Evolutionary conservation across 1,140 invertebrate species (phyloP).

Genomic region (Sinonovacula constricta): DNA sequence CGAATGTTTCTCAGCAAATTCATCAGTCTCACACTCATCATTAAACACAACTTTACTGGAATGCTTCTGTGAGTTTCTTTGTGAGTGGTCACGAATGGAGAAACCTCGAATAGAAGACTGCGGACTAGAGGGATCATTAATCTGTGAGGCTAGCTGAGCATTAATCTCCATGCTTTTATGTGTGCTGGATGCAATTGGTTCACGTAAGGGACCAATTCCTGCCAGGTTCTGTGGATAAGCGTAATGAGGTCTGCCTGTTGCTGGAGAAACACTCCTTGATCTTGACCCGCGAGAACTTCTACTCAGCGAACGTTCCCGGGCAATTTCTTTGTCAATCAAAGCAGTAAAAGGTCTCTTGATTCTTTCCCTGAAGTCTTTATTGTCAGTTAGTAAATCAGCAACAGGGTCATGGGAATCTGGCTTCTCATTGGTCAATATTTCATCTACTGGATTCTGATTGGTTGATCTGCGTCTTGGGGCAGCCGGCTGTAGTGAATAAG

Average conservation of each 20-base stretch:
- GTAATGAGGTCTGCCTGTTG: constrained; percentile 44
- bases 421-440: constrained; percentile 25
- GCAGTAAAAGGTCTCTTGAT: constrained; percentile 45
- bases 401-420: constrained; percentile 27
- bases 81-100: neutral
- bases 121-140: constrained; percentile 7
- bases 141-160: constrained; percentile 15
- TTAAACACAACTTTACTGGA: constrained; percentile 47
- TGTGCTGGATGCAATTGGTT: constrained; percentile 45
- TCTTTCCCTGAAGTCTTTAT: constrained; percentile 13
- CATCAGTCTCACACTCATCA: constrained; percentile 27
- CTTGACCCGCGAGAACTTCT: constrained; percentile 22
- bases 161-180: constrained; percentile 46
- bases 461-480: neutral
- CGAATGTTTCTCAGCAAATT: constrained; percentile 31
- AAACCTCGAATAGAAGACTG: neutral
- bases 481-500: no score
- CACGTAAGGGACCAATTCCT: constrained; percentile 38
- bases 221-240: constrained; percentile 33
- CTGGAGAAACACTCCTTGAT: constrained; percentile 29
- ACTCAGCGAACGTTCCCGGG: constrained; percentile 35
- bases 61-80: constrained; percentile 9
- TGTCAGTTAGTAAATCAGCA: constrained; percentile 26
- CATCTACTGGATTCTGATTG: constrained; percentile 17
- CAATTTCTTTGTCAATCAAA: constrained; percentile 51